These are phyloP conservation scores for Polyommatus icarus DNA, from an alignment of 2,888 invertebrate species.

Conservation along the genomic window DNA sequence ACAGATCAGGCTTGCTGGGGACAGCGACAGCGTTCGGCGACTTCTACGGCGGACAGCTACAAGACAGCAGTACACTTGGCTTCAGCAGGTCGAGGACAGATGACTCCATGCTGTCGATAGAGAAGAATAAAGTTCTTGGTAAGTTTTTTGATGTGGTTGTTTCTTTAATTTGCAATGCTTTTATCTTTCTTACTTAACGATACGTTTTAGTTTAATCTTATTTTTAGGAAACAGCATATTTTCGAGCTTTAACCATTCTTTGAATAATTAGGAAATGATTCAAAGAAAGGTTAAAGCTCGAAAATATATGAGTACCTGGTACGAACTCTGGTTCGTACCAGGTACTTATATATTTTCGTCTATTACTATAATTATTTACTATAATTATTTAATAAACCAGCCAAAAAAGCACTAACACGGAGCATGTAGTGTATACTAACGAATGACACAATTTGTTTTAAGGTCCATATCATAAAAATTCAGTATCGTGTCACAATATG, in stretches of 20 bases:
- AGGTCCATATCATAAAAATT: slow-evolving; percentile 24
- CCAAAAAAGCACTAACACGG: background rate
- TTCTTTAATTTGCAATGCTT: background rate
- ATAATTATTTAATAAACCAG: background rate
- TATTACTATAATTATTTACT: background rate
- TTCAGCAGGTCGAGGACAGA: slow-evolving; percentile 69
- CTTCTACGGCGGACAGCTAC: slow-evolving; percentile 80
- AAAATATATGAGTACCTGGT: too few species aligned
- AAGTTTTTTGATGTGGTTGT: slow-evolving; percentile 44
- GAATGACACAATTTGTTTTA: slow-evolving; percentile 29
- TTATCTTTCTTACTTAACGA: background rate
- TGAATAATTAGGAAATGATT: too few species aligned
- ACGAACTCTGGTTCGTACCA: too few species aligned
- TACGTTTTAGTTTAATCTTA: background rate
- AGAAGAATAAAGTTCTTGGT: slow-evolving; percentile 71
- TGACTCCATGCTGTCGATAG: slow-evolving; percentile 70
- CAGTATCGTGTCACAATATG: slow-evolving; percentile 26
- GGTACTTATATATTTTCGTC: too few species aligned
- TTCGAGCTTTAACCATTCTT: too few species aligned
- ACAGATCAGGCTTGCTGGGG: slow-evolving; percentile 84
- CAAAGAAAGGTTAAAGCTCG: too few species aligned
- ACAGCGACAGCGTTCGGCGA: slow-evolving; percentile 87
- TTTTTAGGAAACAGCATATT: too few species aligned
- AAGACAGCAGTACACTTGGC: slow-evolving; percentile 63
- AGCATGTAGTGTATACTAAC: slow-evolving; percentile 28